These are phyloP conservation scores for Ceyx cyanopectus DNA, from an alignment of 2,113 vertebrate species.

Conservation along the genomic window DNA sequence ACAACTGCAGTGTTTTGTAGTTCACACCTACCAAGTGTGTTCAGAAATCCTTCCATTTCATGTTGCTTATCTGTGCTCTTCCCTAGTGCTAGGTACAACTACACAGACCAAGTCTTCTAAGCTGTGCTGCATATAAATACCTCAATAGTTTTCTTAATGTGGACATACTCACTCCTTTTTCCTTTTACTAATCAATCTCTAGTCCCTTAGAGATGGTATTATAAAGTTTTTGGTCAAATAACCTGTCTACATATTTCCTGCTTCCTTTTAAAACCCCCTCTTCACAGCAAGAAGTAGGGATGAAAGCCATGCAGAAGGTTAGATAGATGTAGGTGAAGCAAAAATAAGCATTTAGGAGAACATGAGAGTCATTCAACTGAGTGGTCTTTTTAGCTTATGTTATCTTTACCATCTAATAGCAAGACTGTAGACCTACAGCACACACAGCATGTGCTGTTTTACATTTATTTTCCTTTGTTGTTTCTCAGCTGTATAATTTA, in stretches of 20 bases:
- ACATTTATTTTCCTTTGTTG: constrained; percentile 42
- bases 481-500: constrained; percentile 40
- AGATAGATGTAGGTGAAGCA: not conserved
- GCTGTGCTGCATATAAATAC: not conserved
- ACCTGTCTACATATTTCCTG: not conserved
- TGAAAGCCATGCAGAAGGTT: not conserved
- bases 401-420: constrained; percentile 26
- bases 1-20: not conserved
- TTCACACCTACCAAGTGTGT: not conserved
- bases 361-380: not conserved
- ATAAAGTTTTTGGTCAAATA: not conserved
- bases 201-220: not conserved
- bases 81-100: not conserved
- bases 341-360: constrained; percentile 5
- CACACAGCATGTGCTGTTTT: constrained; percentile 6
- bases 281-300: not conserved
- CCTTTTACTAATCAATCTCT: not conserved
- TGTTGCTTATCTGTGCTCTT: not conserved
- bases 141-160: not conserved
- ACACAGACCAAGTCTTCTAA: not conserved
- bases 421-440: constrained; percentile 48
- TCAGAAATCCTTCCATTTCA: not conserved
- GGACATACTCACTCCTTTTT: not conserved
- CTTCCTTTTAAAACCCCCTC: not conserved
- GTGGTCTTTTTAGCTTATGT: not conserved